phyloP scores from a whole-genome alignment of 1,140 invertebrate genomes.

The Lasioglossum albipes region DNA sequence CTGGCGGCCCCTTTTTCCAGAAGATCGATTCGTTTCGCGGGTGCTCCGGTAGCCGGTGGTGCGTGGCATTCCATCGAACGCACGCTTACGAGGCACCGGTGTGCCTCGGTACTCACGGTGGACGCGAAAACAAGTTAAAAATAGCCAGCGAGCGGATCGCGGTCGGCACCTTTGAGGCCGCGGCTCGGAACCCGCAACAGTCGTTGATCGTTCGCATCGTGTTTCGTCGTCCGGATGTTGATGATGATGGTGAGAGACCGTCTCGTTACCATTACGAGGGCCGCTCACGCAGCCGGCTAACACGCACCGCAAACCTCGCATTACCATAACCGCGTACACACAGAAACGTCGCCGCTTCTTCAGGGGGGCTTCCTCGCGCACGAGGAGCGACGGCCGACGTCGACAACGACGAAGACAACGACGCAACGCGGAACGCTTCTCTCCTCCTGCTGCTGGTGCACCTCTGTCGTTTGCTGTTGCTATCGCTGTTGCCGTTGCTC shows the following conservation, averaged over 20 bases:
- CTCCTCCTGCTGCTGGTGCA: too few species aligned
- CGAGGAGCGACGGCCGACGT: neutral
- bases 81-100: slow-evolving; percentile 43
- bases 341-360: slow-evolving; percentile 43
- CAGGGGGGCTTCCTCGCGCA: slow-evolving; percentile 22
- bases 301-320: slow-evolving; percentile 64
- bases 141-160: slow-evolving; percentile 57
- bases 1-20: slow-evolving; percentile 1
- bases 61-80: slow-evolving; percentile 64
- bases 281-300: slow-evolving; percentile 61
- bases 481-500: too few species aligned
- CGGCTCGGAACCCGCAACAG: slow-evolving; percentile 50
- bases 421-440: neutral
- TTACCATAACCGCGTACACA: slow-evolving; percentile 63
- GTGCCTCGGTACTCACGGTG: slow-evolving; percentile 27
- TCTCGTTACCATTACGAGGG: slow-evolving; percentile 70
- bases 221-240: slow-evolving; percentile 69
- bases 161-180: slow-evolving; percentile 64
- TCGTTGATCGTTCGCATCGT: slow-evolving; percentile 68
- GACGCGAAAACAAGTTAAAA: slow-evolving; percentile 67
- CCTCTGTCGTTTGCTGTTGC: too few species aligned
- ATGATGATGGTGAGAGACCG: slow-evolving; percentile 70
- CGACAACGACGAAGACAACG: too few species aligned
- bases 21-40: slow-evolving; percentile 50
- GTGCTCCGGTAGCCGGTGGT: slow-evolving; percentile 56